Evolutionary conservation across 2,888 invertebrate species (phyloP), one percentile per base, ranked within the genome.

Genomic region (Zygothrica quintamaculata): DNA sequence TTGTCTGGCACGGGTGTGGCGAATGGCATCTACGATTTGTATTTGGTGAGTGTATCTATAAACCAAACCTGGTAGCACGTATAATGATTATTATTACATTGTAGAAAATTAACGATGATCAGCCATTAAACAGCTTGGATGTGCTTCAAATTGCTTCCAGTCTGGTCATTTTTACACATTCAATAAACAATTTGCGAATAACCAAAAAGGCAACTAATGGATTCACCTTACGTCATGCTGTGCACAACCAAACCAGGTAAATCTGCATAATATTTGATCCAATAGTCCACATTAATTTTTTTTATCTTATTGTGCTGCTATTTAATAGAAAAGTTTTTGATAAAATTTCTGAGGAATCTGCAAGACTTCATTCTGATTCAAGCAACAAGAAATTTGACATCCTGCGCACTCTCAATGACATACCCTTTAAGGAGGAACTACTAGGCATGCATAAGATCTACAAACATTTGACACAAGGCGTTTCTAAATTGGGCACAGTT

Each of bases 351-450:
- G 12, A 66, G 26, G 77, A 77, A 46, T 59, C 77, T 7, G 11
- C 47, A 31, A 50, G 40, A 68, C 62, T 76, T 68, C 33, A 61
- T 44, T 3, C 58, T 25, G 36, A 55, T 0, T 1, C 15, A 4
- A 18, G 31, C n/a, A 44, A 12, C 11, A 61, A 46, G n/a, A 74
- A 62, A 53, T 68, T 66, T 3, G 90, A 90, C 66, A 60, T 89
- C 11, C 72, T 90, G 37, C 89, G 90, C 31, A 79, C 84, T 3
- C 68, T 88, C 1, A 89, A 89, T 44, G 89, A 90, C 68, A 89
- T 90, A 55, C 90, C 90, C 1, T 59, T 77, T 3, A 88, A 69
- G 48, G 86, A 88, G 31, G 66, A 13, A 1, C 18, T 72, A 11
- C 36, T 65, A 0, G 18, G 29, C 9, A 12, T 74, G 39, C 74